These are phyloP conservation scores for Rhinopomastus cyanomelas DNA, from an alignment of 2,113 vertebrate genomes.

Conservation along the genomic window DNA sequence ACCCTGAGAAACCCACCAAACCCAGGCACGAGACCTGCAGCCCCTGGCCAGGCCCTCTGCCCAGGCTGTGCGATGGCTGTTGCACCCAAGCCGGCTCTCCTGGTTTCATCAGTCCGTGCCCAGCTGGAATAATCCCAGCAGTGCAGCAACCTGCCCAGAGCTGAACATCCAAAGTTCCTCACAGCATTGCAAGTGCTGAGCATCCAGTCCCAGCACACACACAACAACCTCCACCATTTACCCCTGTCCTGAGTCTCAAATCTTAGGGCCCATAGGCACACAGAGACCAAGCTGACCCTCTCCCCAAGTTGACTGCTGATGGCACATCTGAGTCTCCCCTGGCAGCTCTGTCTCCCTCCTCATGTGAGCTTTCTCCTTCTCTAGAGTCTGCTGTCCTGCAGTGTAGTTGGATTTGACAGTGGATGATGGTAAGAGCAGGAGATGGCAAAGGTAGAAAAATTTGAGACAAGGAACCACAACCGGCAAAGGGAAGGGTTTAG, in stretches of 20 bases:
- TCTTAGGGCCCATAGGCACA: background rate
- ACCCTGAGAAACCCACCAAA: background rate
- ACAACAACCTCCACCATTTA: background rate
- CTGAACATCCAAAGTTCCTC: background rate
- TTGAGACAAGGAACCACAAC: background rate
- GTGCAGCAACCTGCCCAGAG: background rate
- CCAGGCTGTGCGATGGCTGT: background rate
- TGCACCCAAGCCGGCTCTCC: background rate
- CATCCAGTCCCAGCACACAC: background rate
- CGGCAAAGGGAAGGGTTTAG: background rate
- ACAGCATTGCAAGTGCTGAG: background rate
- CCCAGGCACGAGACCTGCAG: rapidly evolving
- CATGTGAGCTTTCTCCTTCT: background rate
- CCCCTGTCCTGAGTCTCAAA: background rate
- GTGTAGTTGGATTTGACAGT: rapidly evolving
- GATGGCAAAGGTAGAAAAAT: background rate
- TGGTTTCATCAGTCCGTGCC: conserved; percentile 13
- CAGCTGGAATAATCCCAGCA: background rate
- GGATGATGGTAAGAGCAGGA: background rate
- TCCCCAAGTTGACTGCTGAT: background rate
- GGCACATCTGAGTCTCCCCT: background rate
- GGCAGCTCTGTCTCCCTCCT: background rate
- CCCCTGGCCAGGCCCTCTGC: background rate
- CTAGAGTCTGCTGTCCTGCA: background rate
- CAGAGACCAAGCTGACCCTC: background rate